phyloP scores from a whole-genome alignment of 2,113 vertebrate genomes.

The Rhynchopsitta pachyrhyncha region DNA sequence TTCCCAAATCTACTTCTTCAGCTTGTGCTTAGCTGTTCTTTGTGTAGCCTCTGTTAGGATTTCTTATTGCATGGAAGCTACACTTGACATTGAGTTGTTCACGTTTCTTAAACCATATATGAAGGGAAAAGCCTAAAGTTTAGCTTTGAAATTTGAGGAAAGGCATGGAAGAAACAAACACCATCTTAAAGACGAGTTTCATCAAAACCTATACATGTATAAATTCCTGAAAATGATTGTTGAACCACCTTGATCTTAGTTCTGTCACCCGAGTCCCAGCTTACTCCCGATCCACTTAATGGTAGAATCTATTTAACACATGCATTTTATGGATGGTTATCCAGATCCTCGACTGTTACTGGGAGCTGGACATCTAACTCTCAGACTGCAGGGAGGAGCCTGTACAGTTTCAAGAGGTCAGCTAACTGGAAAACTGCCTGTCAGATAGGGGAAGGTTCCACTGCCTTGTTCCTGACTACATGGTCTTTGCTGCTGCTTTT shows the following conservation, averaged over 20 bases:
- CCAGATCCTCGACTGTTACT: background rate
- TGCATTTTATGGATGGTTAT: background rate
- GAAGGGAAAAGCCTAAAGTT: background rate
- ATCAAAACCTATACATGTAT: background rate
- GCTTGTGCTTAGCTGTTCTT: background rate
- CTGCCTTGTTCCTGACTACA: background rate
- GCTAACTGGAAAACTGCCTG: too few relatives aligned
- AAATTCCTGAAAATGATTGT: background rate
- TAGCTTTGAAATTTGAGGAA: background rate
- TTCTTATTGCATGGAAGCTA: background rate
- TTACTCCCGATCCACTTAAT: background rate
- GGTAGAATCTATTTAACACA: too few relatives aligned
- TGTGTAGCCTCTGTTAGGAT: background rate
- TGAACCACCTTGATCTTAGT: background rate
- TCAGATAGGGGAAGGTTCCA: background rate
- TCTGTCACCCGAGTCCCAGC: background rate
- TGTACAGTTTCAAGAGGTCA: background rate
- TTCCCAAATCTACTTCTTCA: background rate
- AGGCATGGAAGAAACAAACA: background rate
- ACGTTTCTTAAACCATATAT: background rate
- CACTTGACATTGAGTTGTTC: background rate
- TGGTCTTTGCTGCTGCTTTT: background rate
- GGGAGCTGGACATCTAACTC: background rate
- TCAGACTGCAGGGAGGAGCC: background rate
- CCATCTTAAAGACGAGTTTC: rapidly evolving